phyloP scores from a whole-genome alignment of 2,797 vertebrate species.

The Acrocephalus scirpaceus region DNA sequence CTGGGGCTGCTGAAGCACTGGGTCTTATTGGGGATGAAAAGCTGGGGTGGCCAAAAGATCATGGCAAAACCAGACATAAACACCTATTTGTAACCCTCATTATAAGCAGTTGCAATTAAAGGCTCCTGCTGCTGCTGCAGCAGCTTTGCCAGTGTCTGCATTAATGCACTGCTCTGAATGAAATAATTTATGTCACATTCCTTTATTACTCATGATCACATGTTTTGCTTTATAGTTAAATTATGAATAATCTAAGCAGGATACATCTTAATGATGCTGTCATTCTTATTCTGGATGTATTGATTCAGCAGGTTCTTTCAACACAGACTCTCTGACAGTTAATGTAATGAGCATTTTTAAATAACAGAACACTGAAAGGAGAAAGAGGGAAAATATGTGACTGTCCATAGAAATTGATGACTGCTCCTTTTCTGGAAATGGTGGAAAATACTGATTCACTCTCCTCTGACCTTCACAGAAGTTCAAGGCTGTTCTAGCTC shows the following conservation, averaged over 20 bases:
- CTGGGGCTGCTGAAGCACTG: background rate
- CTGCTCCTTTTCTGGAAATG: background rate
- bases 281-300: conserved; percentile 9
- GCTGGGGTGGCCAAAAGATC: background rate
- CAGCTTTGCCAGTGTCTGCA: background rate
- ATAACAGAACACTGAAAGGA: background rate
- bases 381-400: conserved; percentile 6
- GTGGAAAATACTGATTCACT: background rate
- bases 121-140: background rate
- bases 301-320: conserved; percentile 52
- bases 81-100: background rate
- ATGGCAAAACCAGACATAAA: background rate
- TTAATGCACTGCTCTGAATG: conserved; percentile 12
- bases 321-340: background rate
- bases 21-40: background rate
- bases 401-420: conserved; percentile 9
- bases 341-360: conserved; percentile 15
- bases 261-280: conserved; percentile 19
- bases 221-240: conserved; percentile 43
- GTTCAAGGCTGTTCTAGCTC: background rate
- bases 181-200: conserved; percentile 33
- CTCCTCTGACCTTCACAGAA: background rate
- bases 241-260: conserved; percentile 34
- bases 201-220: conserved; percentile 47
- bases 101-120: background rate